Evolutionary conservation across 2,113 vertebrate genomes (phyloP), one percentile per base, ranked within the genome.

Genomic region (Garra rufa): DNA sequence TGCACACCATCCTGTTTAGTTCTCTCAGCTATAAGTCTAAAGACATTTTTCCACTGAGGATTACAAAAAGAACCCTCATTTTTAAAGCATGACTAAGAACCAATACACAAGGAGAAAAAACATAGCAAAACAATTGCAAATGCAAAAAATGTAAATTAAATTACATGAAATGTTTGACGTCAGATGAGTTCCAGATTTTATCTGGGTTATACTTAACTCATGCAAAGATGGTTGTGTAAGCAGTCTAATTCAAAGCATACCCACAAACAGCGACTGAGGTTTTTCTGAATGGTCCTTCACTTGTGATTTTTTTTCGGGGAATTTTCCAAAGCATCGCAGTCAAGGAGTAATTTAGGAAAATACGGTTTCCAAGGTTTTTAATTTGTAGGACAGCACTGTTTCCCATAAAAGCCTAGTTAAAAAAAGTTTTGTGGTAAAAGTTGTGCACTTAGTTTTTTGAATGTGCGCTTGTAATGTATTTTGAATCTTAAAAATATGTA

Each of bases 201-300:
- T 86, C 63, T 78, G 9, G 15, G 6, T 30, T 28, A 11, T 59
- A 26, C 65, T 48, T 69, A 24, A 75, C 80, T 79, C 26, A 85
- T 85, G 79, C 24, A 19, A 44, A 30, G 50, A 85, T 43, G 67
- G 26, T 44, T 73, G 28, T 9, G 1, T 9, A 61, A 59, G 65
- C 38, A 30, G 38, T 59, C 43, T 83, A 85, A 88, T 55, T 59
- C 48, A 81, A 88, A 88, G 41, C 83, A 83, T 78, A n/a, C 55
- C 2, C 28, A 13, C 57, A 52, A 41, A 50, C 71, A 30, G 14
- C 34, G 46, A 52, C 26, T 41, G 52, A 6, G 50, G 7, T 75
- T 69, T 77, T 24, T 57, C 9, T 28, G 8, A 67, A 50, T 38
- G 75, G 30, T 38, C 15, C 17, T 30, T 9, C 30, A 21, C 3